Base-by-base conservation (phyloP, 2,888 invertebrate species). In the Galerucella nymphaeae region DNA sequence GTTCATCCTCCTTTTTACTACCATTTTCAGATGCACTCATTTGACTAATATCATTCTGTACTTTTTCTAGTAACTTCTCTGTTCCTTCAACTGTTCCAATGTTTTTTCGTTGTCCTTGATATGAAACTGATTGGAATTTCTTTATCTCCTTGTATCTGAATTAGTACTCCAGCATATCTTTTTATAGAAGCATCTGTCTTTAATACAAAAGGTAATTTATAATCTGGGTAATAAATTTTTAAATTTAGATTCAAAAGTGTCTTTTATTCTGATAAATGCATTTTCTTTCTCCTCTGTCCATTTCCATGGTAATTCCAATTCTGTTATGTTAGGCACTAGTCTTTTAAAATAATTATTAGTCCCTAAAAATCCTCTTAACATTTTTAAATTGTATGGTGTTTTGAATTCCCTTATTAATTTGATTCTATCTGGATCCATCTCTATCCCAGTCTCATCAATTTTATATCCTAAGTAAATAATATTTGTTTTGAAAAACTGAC, bases 351-450 rank as follows among this genome's bases (percentile, higher is more conserved):
- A 70, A 45, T 70, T 70, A 18, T 66, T 13, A 5, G 61, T 71
- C 13, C 83, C 82, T 1, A 83, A 20, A 75, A 85, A 84, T 58
- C 82, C 81, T 18, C 82, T 76, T 2, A 83, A 72, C 23, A 77
- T 74, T 20, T 81, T 80, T 1, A 78, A 67, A 71, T 80, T 81
- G 65, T 50, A 65, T 6, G 84, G 82, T 30, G 38, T 65, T 18
- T 78, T 76, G 59, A 80, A 81, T 16, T 81, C 61, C 41, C 69
- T 9, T 0, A 84, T 79, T 1, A 81, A 77, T 9, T 69, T 61
- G 1, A 80, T 73, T 71, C 81, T 82, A 8, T 65, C 63, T 2
- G 66, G 58, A 30, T 81, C 80, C 2, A 83, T 82, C 18, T 74
- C 53, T 0, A 84, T 63, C 1, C 82, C 81, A 0, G 73, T 30